Percentiles rank a stretch among this genome's conserved stretches.
phyloP scores from a whole-genome alignment of 2,888 invertebrate species.

The Euzophera pinguis region DNA sequence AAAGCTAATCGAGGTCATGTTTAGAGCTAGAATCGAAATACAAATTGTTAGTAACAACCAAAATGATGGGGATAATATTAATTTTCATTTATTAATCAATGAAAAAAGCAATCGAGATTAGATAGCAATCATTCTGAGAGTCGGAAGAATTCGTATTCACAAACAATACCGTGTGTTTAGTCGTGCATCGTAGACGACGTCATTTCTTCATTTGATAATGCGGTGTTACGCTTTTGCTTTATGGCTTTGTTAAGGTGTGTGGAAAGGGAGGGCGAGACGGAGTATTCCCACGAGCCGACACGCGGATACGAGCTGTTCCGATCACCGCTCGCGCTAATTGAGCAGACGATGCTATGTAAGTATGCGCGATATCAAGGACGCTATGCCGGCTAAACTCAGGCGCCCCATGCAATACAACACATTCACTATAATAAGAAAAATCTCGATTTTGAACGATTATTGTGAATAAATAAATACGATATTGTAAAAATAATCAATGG shows the following conservation, averaged over 20 bases:
- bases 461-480: too few species aligned
- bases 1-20: not conserved
- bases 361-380: constrained; percentile 44
- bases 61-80: not conserved
- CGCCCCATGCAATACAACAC: not conserved
- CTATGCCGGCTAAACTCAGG: constrained; percentile 19
- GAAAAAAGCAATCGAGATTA: not conserved
- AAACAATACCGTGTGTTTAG: not conserved
- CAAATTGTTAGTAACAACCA: not conserved
- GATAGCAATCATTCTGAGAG: too few species aligned
- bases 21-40: not conserved
- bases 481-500: not conserved
- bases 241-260: constrained; percentile 26
- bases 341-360: constrained; percentile 45
- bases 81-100: not conserved
- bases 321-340: constrained; percentile 72
- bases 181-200: constrained; percentile 6
- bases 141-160: too few species aligned
- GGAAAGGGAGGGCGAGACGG: constrained; percentile 46
- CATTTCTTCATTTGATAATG: constrained; percentile 8
- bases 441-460: too few species aligned
- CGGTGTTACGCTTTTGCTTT: constrained; percentile 3
- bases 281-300: constrained; percentile 62
- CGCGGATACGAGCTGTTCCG: constrained; percentile 68
- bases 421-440: too few species aligned